Base-by-base conservation (phyloP, 2,113 vertebrate genomes). In the Danio rerio region DNA sequence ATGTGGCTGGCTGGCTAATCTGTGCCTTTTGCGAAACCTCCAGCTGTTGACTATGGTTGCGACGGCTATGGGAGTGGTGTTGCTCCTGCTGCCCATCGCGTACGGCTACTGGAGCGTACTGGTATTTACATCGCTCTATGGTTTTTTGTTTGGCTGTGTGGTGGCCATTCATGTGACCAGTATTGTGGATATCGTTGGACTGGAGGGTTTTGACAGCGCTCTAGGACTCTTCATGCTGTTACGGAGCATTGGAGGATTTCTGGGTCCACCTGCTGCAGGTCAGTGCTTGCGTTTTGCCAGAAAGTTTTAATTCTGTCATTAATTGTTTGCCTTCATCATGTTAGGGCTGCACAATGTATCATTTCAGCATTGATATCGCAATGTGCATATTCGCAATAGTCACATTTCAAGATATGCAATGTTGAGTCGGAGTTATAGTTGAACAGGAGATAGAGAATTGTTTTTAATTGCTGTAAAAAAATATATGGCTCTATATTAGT, bases 211-310 rank as follows among this genome's bases (percentile, higher is more conserved):
- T 7, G 92, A 94, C 87, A 94, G 87, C 6, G 91, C 89, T 12
- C 88, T 95, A 3, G 94, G 93, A 0, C 89, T 95, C 61, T 93
- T 94, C 63, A 94, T 94, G 93, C 84, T 95, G 5, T 93, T 95
- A 84, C 86, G 92, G 72, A 94, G 92, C 84, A 81, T 88, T 59
- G 94, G 94, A 5, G 91, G 93, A 52, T 93, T 94, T 81, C 1
- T 91, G 0, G 93, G 94, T 2, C 94, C 91, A 61, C 90, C 94
- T 42, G 87, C 92, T 87, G 88, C 85, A 0, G 88, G 91, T 93
- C 86, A 89, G 58, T 69, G 49, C 2, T 15, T 21, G 15, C 49
- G 9, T 74, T 56, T 80, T 31, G 31, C 1, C 31, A 31, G 3
- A 31, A 31, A 31, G 3, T 2, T 31, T 31, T 1, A 31, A 31